Base-by-base conservation (phyloP, 2,888 invertebrate genomes). In the Polia nebulosa region DNA sequence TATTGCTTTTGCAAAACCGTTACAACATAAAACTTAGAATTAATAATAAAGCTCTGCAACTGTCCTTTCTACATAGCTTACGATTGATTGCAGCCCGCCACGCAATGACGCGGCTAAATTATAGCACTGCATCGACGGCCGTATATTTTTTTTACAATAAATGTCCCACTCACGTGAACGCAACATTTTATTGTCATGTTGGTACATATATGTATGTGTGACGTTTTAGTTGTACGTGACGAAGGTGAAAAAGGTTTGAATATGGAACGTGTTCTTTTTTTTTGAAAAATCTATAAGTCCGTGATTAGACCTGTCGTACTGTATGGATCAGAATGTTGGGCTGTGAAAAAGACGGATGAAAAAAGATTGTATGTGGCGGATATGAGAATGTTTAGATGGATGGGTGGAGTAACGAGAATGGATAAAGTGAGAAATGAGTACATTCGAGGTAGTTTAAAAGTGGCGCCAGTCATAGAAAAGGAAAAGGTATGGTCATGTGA, bases 11-110 rank as follows among this genome's bases (percentile, higher is more conserved):
- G 27, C 2, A 0, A 25, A 32, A 25, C 3, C 3, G 0, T 17
- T 22, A 45, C 9, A 0, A 29, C 4, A n/a, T 56, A 27, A 59
- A 67, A 71, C 20, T 22, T 22, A 56, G 55, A 63, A 68, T 59
- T 25, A 41, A 59, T 69, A 72, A 69, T 75, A 66, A 64, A 53
- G 27, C 29, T 39, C 29, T 45, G 25, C 57, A 64, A 61, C 53
- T 25, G 44, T 78, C 62, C 64, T 47, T 66, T 67, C 57, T 56
- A 70, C 65, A 71, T 65, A 34, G 71, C 39, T 64, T 47, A 63
- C 72, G 75, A 84, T 79, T 81, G 82, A 84, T 81, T 71, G 79
- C 66, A 58, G 73, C 61, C 63, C 59, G 57, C 75, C 72, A 69
- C 71, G 55, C 72, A 73, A 67, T 59, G 68, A 62, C 75, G 45